Percentiles rank a stretch among this genome's conserved stretches.
These are phyloP conservation scores for Semicossyphus pulcher DNA, from an alignment of 2,113 vertebrate species.

Conservation along the genomic window DNA sequence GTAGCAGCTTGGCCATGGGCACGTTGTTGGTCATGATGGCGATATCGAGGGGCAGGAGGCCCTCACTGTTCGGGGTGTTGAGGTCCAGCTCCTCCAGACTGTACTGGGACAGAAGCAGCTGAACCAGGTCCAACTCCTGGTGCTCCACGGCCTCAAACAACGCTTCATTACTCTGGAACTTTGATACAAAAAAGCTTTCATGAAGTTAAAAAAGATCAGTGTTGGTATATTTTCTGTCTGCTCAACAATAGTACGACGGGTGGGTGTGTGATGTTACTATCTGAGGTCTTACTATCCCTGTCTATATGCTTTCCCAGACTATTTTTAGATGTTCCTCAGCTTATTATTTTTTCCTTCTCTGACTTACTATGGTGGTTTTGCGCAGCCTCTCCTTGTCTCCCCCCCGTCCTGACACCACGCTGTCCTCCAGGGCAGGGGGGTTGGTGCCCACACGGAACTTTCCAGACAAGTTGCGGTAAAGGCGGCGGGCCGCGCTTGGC, in stretches of 20 bases:
- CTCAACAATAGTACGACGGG: not conserved
- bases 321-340: conserved; percentile 57
- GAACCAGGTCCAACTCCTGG: conserved; percentile 90
- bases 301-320: conserved; percentile 47
- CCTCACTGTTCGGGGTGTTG: conserved; percentile 94
- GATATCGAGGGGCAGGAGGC: conserved; percentile 91
- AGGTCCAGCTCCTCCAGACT: conserved; percentile 92
- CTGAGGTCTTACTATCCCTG: not conserved
- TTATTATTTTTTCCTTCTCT: conserved; percentile 63
- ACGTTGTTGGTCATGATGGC: conserved; percentile 95
- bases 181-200: conserved; percentile 42
- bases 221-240: not conserved
- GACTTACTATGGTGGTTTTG: conserved; percentile 89
- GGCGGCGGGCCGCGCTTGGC: conserved; percentile 89
- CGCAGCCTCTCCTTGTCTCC: conserved; percentile 89
- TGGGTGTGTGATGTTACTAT: conserved; percentile 10
- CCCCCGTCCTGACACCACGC: conserved; percentile 80
- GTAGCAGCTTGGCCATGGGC: conserved; percentile 89
- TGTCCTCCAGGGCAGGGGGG: conserved; percentile 85
- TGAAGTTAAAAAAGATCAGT: not conserved
- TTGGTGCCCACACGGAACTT: conserved; percentile 90
- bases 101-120: conserved; percentile 89
- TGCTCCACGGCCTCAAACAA: conserved; percentile 93
- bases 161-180: conserved; percentile 90
- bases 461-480: conserved; percentile 94